phyloP scores from a whole-genome alignment of 2,888 invertebrate genomes.

The Aromia moschata region DNA sequence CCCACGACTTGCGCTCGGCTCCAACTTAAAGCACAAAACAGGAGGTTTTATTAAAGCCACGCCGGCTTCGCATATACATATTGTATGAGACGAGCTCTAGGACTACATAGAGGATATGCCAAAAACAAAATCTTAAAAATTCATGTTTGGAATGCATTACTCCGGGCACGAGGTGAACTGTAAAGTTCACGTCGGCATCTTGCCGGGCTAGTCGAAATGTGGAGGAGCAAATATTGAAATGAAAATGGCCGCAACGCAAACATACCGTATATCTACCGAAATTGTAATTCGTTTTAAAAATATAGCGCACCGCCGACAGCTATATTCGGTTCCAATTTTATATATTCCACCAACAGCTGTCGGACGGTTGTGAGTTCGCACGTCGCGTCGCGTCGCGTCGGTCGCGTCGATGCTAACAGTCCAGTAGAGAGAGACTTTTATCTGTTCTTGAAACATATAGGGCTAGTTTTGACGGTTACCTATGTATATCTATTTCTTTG shows the following conservation, averaged over 20 bases:
- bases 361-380: constrained; percentile 56
- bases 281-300: constrained; percentile 52
- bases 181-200: constrained; percentile 27
- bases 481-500: too few species aligned
- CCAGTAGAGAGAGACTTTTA: too few species aligned
- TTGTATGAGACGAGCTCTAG: background rate
- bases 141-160: constrained; percentile 38
- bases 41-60: background rate
- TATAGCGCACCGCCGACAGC: constrained; percentile 46
- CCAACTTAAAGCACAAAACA: background rate
- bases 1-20: too few species aligned
- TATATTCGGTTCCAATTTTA: constrained; percentile 46
- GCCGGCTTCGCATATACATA: background rate
- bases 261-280: constrained; percentile 39
- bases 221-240: constrained; percentile 30
- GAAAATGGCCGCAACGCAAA: constrained; percentile 34
- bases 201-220: constrained; percentile 28
- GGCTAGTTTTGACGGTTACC: too few species aligned
- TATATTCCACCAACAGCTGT: constrained; percentile 54
- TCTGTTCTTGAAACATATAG: too few species aligned
- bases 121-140: constrained; percentile 35
- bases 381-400: constrained; percentile 58
- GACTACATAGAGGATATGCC: background rate
- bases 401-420: too few species aligned
- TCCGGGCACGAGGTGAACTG: constrained; percentile 27